Percentiles rank a stretch among this genome's conserved stretches.
These are phyloP conservation scores for Geococcyx californianus DNA, from an alignment of 2,113 vertebrate species.

Conservation along the genomic window DNA sequence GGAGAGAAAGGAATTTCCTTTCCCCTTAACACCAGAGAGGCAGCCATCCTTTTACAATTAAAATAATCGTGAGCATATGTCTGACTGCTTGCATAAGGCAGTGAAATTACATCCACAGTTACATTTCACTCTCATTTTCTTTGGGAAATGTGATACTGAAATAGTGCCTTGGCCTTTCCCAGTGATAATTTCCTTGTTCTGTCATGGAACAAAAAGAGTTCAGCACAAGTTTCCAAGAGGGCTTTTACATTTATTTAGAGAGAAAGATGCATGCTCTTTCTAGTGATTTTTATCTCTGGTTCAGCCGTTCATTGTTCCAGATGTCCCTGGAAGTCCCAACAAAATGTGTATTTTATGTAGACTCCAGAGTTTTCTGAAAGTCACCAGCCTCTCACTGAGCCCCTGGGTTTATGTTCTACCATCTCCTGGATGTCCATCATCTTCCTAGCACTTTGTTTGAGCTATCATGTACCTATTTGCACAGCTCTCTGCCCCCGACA, in stretches of 20 bases:
- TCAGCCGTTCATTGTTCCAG: neutral
- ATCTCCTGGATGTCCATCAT: neutral
- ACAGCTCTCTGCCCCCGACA: neutral
- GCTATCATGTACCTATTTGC: neutral
- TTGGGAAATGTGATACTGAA: conserved; percentile 25
- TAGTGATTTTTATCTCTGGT: neutral
- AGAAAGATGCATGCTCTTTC: neutral
- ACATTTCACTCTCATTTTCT: conserved; percentile 24
- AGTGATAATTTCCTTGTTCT: neutral
- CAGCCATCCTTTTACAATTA: conserved; percentile 27
- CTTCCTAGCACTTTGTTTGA: neutral
- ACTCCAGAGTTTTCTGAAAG: neutral
- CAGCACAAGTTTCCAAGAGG: neutral
- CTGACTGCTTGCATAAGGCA: conserved; percentile 21
- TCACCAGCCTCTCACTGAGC: neutral
- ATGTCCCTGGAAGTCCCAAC: neutral
- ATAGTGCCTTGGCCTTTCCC: conserved; percentile 22
- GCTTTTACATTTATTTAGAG: neutral
- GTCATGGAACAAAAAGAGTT: neutral
- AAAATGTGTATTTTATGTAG: neutral
- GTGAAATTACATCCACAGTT: conserved; percentile 25
- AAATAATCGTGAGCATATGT: conserved; percentile 50
- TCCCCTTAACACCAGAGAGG: neutral
- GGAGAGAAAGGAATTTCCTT: conserved; percentile 28
- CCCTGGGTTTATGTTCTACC: conserved; percentile 4